phyloP scores from a whole-genome alignment of 2,113 vertebrate species.

The Miniopterus natalensis region DNA sequence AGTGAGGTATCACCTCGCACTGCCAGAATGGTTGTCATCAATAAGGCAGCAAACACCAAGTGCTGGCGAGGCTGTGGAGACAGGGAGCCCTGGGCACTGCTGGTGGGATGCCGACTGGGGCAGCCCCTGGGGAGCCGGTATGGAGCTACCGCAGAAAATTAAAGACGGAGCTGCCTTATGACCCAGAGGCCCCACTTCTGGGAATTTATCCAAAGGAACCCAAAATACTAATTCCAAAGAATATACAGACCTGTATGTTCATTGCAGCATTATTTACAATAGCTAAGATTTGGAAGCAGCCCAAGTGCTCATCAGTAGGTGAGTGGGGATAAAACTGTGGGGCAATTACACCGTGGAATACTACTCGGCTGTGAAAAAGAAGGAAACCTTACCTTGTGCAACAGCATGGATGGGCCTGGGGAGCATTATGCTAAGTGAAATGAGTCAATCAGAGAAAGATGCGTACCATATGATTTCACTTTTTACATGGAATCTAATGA shows the following conservation, averaged over 20 bases:
- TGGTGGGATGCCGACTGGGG: not conserved
- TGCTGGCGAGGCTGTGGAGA: not conserved
- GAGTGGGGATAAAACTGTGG: not conserved
- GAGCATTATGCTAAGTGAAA: not conserved
- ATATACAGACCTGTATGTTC: not conserved
- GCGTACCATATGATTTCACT: not conserved
- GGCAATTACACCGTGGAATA: not conserved
- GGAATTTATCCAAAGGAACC: not conserved
- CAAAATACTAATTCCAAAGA: not conserved
- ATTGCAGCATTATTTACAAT: not conserved
- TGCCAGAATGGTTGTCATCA: not conserved
- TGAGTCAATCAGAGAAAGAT: not conserved
- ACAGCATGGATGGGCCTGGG: not conserved
- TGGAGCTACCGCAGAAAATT: not conserved
- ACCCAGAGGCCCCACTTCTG: not conserved
- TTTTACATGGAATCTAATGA: not conserved
- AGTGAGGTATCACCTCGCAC: not conserved
- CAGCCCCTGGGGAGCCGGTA: not conserved
- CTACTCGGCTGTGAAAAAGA: not conserved
- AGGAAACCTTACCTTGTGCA: not conserved
- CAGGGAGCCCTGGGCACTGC: not conserved
- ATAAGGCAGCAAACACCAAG: not conserved
- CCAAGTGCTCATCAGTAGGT: not conserved
- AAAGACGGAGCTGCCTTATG: not conserved
- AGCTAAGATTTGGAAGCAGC: not conserved